Base-by-base conservation (phyloP, 2,888 invertebrate species). In the Flexamia atlantica region DNA sequence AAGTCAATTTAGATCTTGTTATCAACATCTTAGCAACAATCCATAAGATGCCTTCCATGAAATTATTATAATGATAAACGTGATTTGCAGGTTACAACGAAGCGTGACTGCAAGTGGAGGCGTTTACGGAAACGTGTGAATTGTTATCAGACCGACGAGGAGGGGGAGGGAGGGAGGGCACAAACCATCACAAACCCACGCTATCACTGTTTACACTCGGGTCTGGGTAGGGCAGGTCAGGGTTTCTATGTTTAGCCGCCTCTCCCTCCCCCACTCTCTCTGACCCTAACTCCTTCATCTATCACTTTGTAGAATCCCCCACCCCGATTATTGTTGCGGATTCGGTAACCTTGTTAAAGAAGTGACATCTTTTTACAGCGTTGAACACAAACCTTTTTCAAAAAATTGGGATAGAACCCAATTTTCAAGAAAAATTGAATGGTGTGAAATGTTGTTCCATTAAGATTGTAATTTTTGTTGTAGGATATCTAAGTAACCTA, bases 161-260 rank as follows among this genome's bases (percentile, higher is more conserved):
- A 20, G 64, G 12, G 79, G 53, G 20, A 14, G 20, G 9, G 42
- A 23, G 76, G 42, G 79, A 23, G 64, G 64, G 64, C 12, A 28
- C 64, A 25, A 64, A 64, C 64, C 64, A 64, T 64, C 64, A 64
- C 64, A 64, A 64, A 64, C 64, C 64, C 64, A 64, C 64, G 64
- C 64, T 64, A 25, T 25, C 64, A 64, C 10, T 64, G 64, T 64
- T 64, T 64, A 64, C 64, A 64, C 64, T 3, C 5, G 64, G 3
- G 9, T 57, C 20, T 57, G 57, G 64, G 64, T 64, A 14, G 64
- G 25, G 64, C 14, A 64, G 64, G 64, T 64, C 64, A 64, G 64
- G 64, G 64, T 64, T 64, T 64, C 64, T 64, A 64, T 64, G 64
- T 64, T 64, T 64, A 64, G 64, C 28, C 64, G 64, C 9, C 64